Base-by-base conservation (phyloP, 2,113 vertebrate species). In the Acanthisitta chloris region DNA sequence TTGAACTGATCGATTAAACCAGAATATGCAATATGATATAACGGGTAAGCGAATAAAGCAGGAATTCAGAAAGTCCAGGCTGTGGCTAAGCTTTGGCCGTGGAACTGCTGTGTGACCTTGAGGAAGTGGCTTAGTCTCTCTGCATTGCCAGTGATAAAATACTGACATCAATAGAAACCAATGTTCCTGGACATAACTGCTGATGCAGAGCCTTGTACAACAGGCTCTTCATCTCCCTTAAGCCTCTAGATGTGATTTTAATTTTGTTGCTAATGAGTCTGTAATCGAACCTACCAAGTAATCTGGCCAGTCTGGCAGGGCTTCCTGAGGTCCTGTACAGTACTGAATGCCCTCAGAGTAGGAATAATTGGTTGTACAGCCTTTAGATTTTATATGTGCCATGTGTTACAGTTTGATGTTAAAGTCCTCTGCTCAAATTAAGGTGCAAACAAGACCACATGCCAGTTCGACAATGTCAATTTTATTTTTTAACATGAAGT, bases 331-430 rank as follows among this genome's bases (percentile, higher is more conserved):
- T 64, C 17, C 20, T 48, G 0, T 29, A 17, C 17, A 21, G 14
- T 71, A 71, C 49, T 34, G 13, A 28, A 67, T 34, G 17, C 25
- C 5, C 17, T 42, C 71, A 10, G 7, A 64, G 19, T 14, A 29
- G 25, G 15, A 65, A 66, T 5, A 77, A n/a, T 26, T 28, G 4
- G 13, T 19, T 61, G 17, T 73, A 11, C 8, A 48, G 18, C 7
- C 14, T 43, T 57, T 46, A 31, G 17, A 58, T 69, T 62, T 62
- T 66, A 26, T 38, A 23, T 0, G 0, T 62, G 42, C 7, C 29
- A 52, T 14, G 8, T 1, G 0, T 64, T 73, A 17, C 1, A 0
- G 17, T 67, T 74, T 9, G 0, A 5, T 46, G 4, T 34, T 59
- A 21, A 52, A 46, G 5, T 21, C 20, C 24, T 34, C 61, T 69